Conservation (phyloP, 2,888 invertebrate genomes). For the Diadegma fenestrale region DNA sequence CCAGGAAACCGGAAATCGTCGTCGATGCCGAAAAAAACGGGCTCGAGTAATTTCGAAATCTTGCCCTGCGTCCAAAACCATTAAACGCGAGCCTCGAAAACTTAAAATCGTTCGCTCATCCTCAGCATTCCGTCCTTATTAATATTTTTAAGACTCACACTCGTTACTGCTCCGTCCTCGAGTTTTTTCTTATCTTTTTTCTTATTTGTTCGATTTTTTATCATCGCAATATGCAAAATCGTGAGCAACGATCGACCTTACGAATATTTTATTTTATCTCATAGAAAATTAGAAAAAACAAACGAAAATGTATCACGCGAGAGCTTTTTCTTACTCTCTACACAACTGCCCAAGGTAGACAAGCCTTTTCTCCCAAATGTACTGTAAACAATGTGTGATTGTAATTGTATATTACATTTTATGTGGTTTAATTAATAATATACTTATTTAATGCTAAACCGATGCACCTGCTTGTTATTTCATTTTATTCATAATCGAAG, state of each 20-base stretch:
- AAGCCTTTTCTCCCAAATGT: conserved; percentile 69
- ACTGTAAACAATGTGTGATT: conserved; percentile 80
- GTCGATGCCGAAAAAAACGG: not conserved
- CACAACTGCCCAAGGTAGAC: conserved; percentile 56
- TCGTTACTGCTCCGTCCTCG: conserved; percentile 26
- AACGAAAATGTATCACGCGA: not conserved
- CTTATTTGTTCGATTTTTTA: conserved; percentile 27
- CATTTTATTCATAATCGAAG: not conserved
- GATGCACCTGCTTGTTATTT: not conserved
- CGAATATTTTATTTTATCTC: conserved; percentile 12
- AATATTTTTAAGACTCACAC: conserved; percentile 23
- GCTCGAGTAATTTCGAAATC: conserved; percentile 8
- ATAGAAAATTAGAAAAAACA: not conserved
- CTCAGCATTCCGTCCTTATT: conserved; percentile 14
- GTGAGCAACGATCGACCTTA: conserved; percentile 6
- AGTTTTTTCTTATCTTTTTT: conserved; percentile 13
- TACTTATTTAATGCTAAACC: conserved; percentile 78
- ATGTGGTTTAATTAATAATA: conserved; percentile 79
- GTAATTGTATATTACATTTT: conserved; percentile 76
- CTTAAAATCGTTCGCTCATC: conserved; percentile 19
- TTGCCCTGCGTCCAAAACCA: not conserved
- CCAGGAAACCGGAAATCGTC: not conserved
- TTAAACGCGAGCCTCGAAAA: not conserved
- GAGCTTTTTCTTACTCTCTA: conserved; percentile 8
- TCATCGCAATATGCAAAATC: conserved; percentile 3